phyloP scores from a whole-genome alignment of 1,140 invertebrate genomes.

The Lasioglossum albipes region DNA sequence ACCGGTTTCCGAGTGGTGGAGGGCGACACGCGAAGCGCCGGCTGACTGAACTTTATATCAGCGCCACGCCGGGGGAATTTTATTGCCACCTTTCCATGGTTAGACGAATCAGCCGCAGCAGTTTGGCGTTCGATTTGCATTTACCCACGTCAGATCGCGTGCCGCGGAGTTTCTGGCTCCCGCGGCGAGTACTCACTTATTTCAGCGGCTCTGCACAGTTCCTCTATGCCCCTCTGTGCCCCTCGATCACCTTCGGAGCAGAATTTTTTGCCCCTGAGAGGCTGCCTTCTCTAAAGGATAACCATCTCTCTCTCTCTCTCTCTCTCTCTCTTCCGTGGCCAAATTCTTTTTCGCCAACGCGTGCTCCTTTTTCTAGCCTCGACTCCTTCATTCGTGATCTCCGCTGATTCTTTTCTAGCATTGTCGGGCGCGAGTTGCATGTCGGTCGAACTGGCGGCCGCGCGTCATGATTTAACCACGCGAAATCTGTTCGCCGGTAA shows the following conservation, averaged over 20 bases:
- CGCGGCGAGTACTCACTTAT: conserved; percentile 25
- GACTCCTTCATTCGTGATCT: background rate
- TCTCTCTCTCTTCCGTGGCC: no score
- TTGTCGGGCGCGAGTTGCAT: conserved; percentile 15
- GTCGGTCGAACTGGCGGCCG: background rate
- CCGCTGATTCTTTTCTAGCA: background rate
- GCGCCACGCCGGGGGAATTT: conserved; percentile 18
- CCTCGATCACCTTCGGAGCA: conserved; percentile 6
- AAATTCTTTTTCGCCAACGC: conserved; percentile 32
- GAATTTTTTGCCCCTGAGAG: conserved; percentile 34
- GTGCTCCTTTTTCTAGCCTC: background rate
- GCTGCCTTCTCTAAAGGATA: conserved; percentile 44
- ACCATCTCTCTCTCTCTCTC: conserved; percentile 29
- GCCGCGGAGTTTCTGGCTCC: conserved; percentile 21
- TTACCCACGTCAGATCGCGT: conserved; percentile 59
- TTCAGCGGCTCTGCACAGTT: conserved; percentile 2
- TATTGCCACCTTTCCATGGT: conserved; percentile 43
- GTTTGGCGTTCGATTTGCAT: conserved; percentile 57
- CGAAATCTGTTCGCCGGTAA: conserved; percentile 50
- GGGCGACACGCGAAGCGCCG: conserved; percentile 32
- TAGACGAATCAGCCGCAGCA: conserved; percentile 44
- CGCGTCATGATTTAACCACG: conserved; percentile 49
- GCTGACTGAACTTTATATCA: conserved; percentile 31
- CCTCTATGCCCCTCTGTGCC: background rate
- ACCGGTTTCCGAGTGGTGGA: background rate